These are phyloP conservation scores for Ceratina australensis DNA, from an alignment of 1,140 invertebrate genomes.

Conservation along the genomic window DNA sequence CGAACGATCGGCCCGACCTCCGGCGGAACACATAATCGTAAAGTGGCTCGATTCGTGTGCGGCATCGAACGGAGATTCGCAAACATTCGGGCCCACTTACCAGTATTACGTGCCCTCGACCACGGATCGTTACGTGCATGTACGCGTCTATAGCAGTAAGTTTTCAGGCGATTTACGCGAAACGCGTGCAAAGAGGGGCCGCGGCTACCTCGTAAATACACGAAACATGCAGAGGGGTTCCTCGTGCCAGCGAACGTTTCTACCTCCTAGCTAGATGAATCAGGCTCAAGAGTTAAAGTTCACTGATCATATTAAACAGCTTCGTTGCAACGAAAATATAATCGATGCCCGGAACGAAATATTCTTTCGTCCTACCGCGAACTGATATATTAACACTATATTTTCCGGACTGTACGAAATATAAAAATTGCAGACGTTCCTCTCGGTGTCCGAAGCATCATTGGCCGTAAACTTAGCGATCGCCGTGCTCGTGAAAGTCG, in stretches of 20 bases:
- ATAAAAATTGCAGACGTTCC: too few species aligned
- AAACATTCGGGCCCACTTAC: constrained; percentile 57
- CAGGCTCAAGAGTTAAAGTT: too few species aligned
- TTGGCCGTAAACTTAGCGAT: not conserved
- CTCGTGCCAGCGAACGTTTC: not conserved
- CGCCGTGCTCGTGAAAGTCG: not conserved
- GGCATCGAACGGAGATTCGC: constrained; percentile 49
- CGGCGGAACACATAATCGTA: constrained; percentile 44
- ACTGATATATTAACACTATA: too few species aligned
- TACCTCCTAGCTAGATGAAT: not conserved
- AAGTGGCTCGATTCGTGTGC: constrained; percentile 46
- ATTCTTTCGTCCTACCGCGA: too few species aligned
- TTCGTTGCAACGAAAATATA: too few species aligned
- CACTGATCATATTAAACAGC: too few species aligned
- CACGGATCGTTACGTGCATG: constrained; percentile 13
- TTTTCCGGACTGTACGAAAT: too few species aligned
- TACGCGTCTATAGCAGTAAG: constrained; percentile 31
- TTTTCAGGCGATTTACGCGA: constrained; percentile 54
- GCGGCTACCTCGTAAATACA: constrained; percentile 43
- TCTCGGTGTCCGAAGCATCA: too few species aligned
- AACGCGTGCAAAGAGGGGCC: constrained; percentile 14
- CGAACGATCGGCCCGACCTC: constrained; percentile 23
- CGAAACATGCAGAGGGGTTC: constrained; percentile 38
- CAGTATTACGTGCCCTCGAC: constrained; percentile 50
- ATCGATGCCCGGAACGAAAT: too few species aligned